phyloP scores from a whole-genome alignment of 2,113 vertebrate genomes.

The Irena cyanogastra region DNA sequence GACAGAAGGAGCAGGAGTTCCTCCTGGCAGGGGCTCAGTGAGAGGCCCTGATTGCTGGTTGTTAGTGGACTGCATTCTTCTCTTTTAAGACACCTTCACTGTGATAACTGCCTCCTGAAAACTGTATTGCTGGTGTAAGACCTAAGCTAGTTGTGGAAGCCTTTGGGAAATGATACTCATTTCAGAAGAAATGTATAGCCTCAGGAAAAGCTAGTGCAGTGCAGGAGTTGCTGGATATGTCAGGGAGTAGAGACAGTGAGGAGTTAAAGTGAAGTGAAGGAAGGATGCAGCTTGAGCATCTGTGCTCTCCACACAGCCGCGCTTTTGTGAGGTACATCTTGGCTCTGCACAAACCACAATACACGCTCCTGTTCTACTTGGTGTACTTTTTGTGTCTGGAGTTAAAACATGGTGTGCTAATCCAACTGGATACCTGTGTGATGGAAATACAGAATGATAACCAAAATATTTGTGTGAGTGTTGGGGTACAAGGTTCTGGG shows the following conservation, averaged over 20 bases:
- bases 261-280: background rate
- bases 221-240: background rate
- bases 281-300: background rate
- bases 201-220: background rate
- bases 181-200: background rate
- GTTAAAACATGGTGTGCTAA: background rate
- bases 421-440: fast-evolving
- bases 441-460: background rate
- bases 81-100: background rate
- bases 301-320: background rate
- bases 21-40: background rate
- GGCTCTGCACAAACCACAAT: background rate
- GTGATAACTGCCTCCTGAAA: background rate
- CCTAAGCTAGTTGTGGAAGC: background rate
- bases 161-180: background rate
- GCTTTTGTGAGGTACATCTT: background rate
- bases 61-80: background rate
- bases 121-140: background rate
- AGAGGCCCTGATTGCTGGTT: background rate
- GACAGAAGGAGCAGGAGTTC: background rate
- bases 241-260: background rate
- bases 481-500: background rate
- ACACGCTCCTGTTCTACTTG: background rate
- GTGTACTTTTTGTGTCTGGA: background rate
- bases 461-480: background rate